Percentiles rank a stretch among this genome's conserved stretches.
These are phyloP conservation scores for Psilopogon haemacephalus DNA, from an alignment of 2,113 vertebrate genomes.

Conservation along the genomic window DNA sequence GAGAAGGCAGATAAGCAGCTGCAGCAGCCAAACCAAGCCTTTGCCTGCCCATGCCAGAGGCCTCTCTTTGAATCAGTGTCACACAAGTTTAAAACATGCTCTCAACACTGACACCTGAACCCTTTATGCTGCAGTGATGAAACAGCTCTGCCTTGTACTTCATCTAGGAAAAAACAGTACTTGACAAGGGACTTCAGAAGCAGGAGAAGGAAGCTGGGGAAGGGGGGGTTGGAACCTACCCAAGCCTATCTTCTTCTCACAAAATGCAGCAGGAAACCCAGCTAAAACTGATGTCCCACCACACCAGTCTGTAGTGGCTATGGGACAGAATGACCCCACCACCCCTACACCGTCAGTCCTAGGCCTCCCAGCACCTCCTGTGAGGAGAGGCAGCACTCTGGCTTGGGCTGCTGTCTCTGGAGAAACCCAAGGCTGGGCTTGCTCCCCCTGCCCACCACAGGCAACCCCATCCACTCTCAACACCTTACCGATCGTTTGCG, in stretches of 20 bases:
- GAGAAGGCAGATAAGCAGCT: not conserved
- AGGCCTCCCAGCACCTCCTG: not conserved
- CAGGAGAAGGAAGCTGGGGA: not conserved
- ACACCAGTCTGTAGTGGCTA: accelerated
- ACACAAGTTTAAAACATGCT: not conserved
- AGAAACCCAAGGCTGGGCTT: not conserved
- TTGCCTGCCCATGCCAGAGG: not conserved
- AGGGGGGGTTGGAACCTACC: not conserved
- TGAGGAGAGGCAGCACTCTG: not conserved
- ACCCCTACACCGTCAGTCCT: not conserved
- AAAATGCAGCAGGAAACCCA: not conserved
- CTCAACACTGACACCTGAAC: not conserved
- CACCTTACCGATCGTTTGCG: conserved; percentile 35
- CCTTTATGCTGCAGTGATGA: not conserved
- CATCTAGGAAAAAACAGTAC: not conserved
- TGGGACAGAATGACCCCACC: not conserved
- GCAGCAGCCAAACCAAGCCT: not conserved
- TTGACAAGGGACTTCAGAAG: not conserved
- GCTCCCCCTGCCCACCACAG: not conserved
- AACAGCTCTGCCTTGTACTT: not conserved
- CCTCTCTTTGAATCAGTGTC: not conserved
- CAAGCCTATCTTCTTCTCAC: not conserved
- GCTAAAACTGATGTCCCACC: not conserved
- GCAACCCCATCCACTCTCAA: accelerated
- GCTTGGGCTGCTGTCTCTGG: not conserved